A percentile compares a stretch with the other conserved stretches of the same genome.
These are phyloP conservation scores for Caerostris extrusa DNA, from an alignment of 1,140 invertebrate species.

Conservation along the genomic window DNA sequence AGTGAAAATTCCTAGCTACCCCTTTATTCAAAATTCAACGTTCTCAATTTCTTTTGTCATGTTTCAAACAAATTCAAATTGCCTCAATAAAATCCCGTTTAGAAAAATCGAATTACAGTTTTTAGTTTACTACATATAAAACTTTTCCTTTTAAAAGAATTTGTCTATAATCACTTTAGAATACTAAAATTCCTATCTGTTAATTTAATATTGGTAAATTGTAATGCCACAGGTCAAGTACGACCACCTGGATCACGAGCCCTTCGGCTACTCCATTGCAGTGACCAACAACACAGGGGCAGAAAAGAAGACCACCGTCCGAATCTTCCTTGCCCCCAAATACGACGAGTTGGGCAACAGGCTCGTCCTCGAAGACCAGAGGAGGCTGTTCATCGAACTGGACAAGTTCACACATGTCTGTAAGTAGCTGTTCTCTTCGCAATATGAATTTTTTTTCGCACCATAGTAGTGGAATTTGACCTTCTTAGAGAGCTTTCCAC, in stretches of 20 bases:
- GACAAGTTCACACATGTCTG: slow-evolving; percentile 61
- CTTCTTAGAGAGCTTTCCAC: no score
- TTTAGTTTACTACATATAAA: no score
- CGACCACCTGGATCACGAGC: slow-evolving; percentile 78
- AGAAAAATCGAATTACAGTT: no score
- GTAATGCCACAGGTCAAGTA: slow-evolving; percentile 37
- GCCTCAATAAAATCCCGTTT: no score
- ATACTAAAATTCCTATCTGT: no score
- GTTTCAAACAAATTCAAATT: no score
- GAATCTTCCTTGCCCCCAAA: slow-evolving; percentile 64
- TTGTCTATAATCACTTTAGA: not conserved
- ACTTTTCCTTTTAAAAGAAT: not conserved
- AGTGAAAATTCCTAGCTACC: no score
- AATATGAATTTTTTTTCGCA: no score
- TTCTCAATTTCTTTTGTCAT: no score
- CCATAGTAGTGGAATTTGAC: no score
- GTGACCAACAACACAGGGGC: slow-evolving; percentile 84
- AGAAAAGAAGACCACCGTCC: slow-evolving; percentile 76
- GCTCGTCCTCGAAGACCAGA: slow-evolving; percentile 40
- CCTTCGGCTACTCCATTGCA: slow-evolving; percentile 42
- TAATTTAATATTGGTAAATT: not conserved
- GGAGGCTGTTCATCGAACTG: slow-evolving; percentile 78
- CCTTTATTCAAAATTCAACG: no score
- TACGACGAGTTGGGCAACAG: slow-evolving; percentile 57
- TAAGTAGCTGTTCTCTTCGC: not conserved